phyloP scores from a whole-genome alignment of 1,140 invertebrate species.

The Cydia pomonella region DNA sequence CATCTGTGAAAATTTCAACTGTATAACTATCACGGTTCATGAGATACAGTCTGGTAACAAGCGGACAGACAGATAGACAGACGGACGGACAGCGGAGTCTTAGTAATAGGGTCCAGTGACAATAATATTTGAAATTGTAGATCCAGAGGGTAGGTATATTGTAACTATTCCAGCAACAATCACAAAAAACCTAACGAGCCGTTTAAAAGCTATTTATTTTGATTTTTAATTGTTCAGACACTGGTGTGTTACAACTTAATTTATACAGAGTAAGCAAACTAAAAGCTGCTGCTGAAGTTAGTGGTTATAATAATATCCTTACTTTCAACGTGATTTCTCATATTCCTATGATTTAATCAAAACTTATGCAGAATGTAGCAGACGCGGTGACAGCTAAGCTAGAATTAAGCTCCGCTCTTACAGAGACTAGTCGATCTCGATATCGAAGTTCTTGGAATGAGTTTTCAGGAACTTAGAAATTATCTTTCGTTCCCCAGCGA shows the following conservation, averaged over 20 bases:
- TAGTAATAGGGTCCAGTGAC: no score
- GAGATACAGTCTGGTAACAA: no score
- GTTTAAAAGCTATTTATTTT: no score
- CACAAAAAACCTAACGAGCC: no score
- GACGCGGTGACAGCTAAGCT: conserved; percentile 16
- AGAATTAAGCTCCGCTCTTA: conserved; percentile 20
- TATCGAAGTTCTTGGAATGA: conserved; percentile 26
- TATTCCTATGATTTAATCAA: conserved; percentile 20
- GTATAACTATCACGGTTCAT: no score
- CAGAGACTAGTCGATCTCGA: conserved; percentile 22
- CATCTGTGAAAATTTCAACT: no score
- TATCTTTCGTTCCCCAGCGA: conserved; percentile 23
- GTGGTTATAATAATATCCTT: conserved; percentile 13
- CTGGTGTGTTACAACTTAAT: not conserved
- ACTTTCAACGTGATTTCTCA: not conserved
- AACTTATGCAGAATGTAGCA: conserved; percentile 13
- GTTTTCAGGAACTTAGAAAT: conserved; percentile 32
- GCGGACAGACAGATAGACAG: no score
- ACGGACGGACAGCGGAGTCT: no score
- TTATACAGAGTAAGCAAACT: not conserved
- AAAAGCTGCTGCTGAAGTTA: not conserved
- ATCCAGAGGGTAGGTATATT: no score
- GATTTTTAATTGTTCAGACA: not conserved
- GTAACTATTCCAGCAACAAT: no score
- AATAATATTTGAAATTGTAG: no score